Base-by-base conservation (phyloP, 2,888 invertebrate species). In the Luperina nickerlii region DNA sequence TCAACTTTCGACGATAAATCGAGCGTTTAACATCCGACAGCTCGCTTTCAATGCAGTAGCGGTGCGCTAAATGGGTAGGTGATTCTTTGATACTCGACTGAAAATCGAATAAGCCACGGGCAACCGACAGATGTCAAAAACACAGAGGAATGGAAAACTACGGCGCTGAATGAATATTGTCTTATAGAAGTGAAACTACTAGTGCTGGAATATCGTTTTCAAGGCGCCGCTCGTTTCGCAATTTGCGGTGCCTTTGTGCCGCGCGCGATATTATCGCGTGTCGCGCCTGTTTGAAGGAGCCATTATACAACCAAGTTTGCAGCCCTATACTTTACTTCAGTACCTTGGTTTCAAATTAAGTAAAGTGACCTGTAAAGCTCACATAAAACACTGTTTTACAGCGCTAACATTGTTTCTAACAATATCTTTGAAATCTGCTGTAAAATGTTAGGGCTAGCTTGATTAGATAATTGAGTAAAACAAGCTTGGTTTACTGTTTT, bases 321-420 rank as follows among this genome's bases (percentile, higher is more conserved):
- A 13, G 45, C 69, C 32, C 6, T 75, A 54, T 65, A 60, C n/a
- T 85, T 71, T 57, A 48, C 63, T 67, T 66, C 65, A 73, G 42
- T 27, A 32, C 51, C 38, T 32, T 5, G 63, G 65, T 42, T 78
- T 76, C 63, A 76, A 83, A 85, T 79, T 63, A 83, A 79, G 72
- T 84, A 73, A 87, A 87, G 72, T 83, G 71, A 87, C 65, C 62
- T 72, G 68, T 74, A 74, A 79, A 83, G 38, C 60, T 54, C 18
- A 57, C 79, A 87, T 83, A 87, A 87, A 79, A 38, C 62, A 24
- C 38, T 54, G 67, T 79, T 74, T 85, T 76, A 79, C 76, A 45
- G 38, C 60, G 42, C 62, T 63, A 42, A 85, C 87, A 87, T 57
- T 79, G 84, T 87, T 83, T 54, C 73, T 45, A 70, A 76, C 76